These are phyloP conservation scores for Adelognathus sp. DNA, from an alignment of 2,888 invertebrate genomes.

Conservation along the genomic window DNA sequence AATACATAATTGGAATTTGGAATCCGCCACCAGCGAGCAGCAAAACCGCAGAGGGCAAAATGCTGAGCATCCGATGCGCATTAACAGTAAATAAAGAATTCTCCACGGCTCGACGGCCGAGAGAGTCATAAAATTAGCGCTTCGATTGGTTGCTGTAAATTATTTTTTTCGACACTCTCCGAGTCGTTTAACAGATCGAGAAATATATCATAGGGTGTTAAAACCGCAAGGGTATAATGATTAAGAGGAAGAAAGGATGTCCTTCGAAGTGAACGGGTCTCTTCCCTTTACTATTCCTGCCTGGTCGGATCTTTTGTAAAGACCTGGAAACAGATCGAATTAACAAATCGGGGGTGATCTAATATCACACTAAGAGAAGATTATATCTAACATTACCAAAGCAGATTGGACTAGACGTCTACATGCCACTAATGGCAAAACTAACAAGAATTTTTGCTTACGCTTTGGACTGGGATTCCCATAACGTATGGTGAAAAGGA, in stretches of 20 bases:
- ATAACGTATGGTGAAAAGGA: too few species aligned
- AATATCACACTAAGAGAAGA: too few species aligned
- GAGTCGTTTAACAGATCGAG: slow-evolving; percentile 3
- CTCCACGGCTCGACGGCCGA: background rate
- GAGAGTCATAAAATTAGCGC: slow-evolving; percentile 55
- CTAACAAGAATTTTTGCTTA: too few species aligned
- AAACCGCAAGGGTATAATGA: slow-evolving; percentile 49
- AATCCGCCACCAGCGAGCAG: background rate
- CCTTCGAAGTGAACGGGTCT: too few species aligned
- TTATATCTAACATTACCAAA: too few species aligned
- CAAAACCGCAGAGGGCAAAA: slow-evolving; percentile 8
- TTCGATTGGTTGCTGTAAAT: slow-evolving; percentile 53
- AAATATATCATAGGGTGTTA: slow-evolving; percentile 37
- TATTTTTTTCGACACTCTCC: slow-evolving; percentile 21
- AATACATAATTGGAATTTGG: slow-evolving; percentile 16
- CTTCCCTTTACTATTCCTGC: too few species aligned
- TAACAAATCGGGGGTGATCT: too few species aligned
- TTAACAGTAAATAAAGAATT: slow-evolving; percentile 53
- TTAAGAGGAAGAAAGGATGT: background rate
- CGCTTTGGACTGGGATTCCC: too few species aligned
- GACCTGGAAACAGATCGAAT: too few species aligned
- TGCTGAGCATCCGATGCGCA: background rate
- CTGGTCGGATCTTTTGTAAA: too few species aligned
- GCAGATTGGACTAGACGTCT: too few species aligned
- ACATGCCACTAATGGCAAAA: too few species aligned